phyloP scores from a whole-genome alignment of 2,113 vertebrate genomes.

The Micromys minutus region DNA sequence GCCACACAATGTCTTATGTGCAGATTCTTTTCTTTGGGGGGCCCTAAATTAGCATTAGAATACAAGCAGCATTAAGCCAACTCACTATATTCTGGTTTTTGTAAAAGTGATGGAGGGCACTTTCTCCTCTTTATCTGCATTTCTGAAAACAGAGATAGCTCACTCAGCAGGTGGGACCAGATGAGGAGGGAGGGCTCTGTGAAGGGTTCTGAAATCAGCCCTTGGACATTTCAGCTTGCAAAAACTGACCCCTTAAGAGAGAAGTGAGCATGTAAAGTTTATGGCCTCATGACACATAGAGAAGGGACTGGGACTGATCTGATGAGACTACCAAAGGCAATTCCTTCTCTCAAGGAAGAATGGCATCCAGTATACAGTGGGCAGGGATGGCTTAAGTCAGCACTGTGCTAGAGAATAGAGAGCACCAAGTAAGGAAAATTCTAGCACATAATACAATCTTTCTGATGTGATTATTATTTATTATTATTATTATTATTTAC shows the following conservation, averaged over 20 bases:
- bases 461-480: neutral
- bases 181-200: neutral
- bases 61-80: too few species aligned
- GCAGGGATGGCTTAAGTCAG: neutral
- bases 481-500: neutral
- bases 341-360: neutral
- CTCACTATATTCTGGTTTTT: neutral
- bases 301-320: fast-evolving
- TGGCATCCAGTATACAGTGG: fast-evolving
- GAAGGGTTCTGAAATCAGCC: too few species aligned
- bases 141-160: neutral
- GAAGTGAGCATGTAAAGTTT: fast-evolving
- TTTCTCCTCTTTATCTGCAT: fast-evolving
- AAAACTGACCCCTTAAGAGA: neutral
- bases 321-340: neutral
- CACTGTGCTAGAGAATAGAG: neutral
- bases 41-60: too few species aligned
- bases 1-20: too few species aligned
- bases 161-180: too few species aligned
- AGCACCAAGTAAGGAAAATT: neutral
- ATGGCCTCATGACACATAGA: neutral
- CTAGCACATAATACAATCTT: neutral
- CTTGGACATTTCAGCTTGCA: neutral
- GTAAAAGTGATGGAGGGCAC: neutral
- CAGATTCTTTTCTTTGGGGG: too few species aligned